These are phyloP conservation scores for Dipodomys stephensi DNA, from an alignment of 2,113 vertebrate genomes.

Conservation along the genomic window DNA sequence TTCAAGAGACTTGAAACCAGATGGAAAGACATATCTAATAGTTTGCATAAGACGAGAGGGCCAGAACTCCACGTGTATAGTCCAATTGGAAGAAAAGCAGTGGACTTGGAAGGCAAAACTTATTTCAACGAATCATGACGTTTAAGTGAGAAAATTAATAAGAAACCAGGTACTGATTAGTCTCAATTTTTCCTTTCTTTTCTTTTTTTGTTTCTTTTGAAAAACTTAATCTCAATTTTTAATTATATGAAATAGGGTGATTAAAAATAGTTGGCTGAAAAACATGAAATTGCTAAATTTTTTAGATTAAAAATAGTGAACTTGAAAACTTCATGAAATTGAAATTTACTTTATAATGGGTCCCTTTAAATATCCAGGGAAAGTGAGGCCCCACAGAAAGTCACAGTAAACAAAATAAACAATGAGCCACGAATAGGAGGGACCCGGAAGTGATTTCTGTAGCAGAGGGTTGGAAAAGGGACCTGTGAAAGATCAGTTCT, in stretches of 20 bases:
- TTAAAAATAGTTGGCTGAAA: not conserved
- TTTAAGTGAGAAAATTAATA: slow-evolving; percentile 19
- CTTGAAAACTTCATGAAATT: not conserved
- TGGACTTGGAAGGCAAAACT: not conserved
- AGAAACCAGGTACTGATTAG: not conserved
- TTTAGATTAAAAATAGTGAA: not conserved
- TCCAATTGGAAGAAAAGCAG: no score
- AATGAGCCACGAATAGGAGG: not conserved
- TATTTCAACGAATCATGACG: not conserved
- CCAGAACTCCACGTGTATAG: not conserved
- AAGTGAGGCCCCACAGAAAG: slow-evolving; percentile 34
- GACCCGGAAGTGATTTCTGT: slow-evolving; percentile 1
- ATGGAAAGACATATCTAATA: not conserved
- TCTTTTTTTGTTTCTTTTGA: slow-evolving; percentile 6
- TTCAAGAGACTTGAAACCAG: not conserved
- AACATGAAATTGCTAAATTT: slow-evolving; percentile 1
- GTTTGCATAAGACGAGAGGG: not conserved
- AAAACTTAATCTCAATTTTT: not conserved
- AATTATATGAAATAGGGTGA: not conserved
- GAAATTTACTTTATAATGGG: not conserved
- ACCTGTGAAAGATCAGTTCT: slow-evolving; percentile 11
- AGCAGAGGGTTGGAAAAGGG: not conserved
- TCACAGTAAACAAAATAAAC: slow-evolving; percentile 18
- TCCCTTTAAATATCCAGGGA: not conserved
- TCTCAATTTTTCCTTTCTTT: not conserved